A percentile compares a stretch with the other conserved stretches of the same genome.
Evolutionary conservation across 2,888 invertebrate species (phyloP).

Genomic region (Euplexia lucipara): DNA sequence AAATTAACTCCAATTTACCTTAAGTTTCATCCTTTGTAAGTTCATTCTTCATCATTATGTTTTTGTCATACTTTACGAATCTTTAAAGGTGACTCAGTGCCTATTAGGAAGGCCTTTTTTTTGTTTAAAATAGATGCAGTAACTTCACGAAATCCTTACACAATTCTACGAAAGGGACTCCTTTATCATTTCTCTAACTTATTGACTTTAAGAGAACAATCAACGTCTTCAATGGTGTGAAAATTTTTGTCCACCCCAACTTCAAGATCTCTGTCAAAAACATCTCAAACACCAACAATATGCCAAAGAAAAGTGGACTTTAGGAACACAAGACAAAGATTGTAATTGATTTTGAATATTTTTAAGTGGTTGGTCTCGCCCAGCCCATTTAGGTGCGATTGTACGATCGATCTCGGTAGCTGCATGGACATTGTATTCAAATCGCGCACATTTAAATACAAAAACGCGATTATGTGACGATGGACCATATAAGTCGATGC

Average conservation of each 20-base stretch:
- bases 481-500: conserved; percentile 82
- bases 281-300: conserved; percentile 18
- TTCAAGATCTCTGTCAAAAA: conserved; percentile 34
- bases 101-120: no score
- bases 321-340: not conserved
- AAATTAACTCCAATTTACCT: no score
- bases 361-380: conserved; percentile 76
- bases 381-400: conserved; percentile 78
- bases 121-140: conserved; percentile 15
- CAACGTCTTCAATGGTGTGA: conserved; percentile 78
- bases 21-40: not conserved
- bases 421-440: conserved; percentile 88
- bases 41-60: not conserved
- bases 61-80: not conserved
- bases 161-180: conserved; percentile 48
- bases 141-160: conserved; percentile 26
- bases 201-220: conserved; percentile 76
- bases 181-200: conserved; percentile 59
- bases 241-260: conserved; percentile 70
- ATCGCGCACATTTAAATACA: conserved; percentile 89
- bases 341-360: conserved; percentile 23
- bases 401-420: conserved; percentile 84
- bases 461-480: conserved; percentile 90
- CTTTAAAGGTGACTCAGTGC: not conserved
- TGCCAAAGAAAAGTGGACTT: conserved; percentile 17